Evolutionary conservation across 2,113 vertebrate genomes (phyloP), one percentile per base, ranked within the genome.

Genomic region (Chloropsis hardwickii): DNA sequence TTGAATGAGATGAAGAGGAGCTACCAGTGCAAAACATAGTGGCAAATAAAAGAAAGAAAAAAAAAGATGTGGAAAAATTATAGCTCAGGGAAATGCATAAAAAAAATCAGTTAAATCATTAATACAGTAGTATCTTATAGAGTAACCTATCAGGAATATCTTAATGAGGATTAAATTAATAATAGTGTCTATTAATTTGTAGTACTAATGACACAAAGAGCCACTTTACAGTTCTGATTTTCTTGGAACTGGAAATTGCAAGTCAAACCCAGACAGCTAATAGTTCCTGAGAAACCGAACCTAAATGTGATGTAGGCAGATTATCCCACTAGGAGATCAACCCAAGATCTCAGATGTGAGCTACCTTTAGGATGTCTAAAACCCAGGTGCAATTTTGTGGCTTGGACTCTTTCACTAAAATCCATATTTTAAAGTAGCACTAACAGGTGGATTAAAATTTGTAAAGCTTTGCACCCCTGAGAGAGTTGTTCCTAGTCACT

Each of bases 301-400:
- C 37, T 85, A 70, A 85, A 47, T 1, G 3, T 62, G 53, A 58
- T 92, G 45, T 80, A 80, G 79, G 48, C 64, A 86, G 96, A 93
- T 96, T 90, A 88, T 93, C 72, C 31, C 82, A 86, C 31, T 40
- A 70, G 86, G 79, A 88, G 14, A 86, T 78, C 64, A 92, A 24
- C 56, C 29, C 37, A 86, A 56, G 44, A 86, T 81, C 62, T 70
- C 56, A 66, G 44, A 70, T 44, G 22, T 78, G 66, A 88, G n/a
- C 73, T 65, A 62, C 56, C 67, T 86, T 81, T 33, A 67, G 51
- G 37, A 44, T 76, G 16, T 76, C 58, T 94, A 89, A 84, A 89
- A 72, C 57, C 20, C 44, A 51, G 48, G 21, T 78, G n/a, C 64
- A 72, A 44, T 94, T 91, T 65, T 82, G 28, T 62, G 42, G 11